Base-by-base conservation (phyloP, 2,888 invertebrate species). In the Dascillus cervinus region DNA sequence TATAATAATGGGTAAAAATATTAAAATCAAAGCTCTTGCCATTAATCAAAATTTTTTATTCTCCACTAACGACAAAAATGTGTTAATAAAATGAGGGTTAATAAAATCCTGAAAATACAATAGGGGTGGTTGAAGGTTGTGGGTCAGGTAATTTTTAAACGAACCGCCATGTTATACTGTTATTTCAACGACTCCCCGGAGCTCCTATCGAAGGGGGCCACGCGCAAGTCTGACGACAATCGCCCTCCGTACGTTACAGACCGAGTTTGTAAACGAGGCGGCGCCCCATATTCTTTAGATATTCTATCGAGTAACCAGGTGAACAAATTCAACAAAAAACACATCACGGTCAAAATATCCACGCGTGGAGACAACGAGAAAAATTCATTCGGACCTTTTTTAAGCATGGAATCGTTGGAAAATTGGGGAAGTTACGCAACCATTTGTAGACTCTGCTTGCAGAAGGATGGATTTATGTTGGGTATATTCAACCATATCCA, bases 391-490 rank as follows among this genome's bases (percentile, higher is more conserved):
- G 15, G 10, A 8, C n/a, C 6, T 11, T 23, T n/a, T n/a, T n/a
- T 8, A 4, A 22, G 20, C 31, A 53, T 55, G 53, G 53, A 52
- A n/a, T 31, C 29, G 20, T 22, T 24, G 21, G 59, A 59, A 24
- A 68, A 71, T 45, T 72, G 75, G 58, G 65, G 70, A 29, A 74
- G 72, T 66, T 75, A 75, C 56, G 71, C 75, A 60, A 67, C 71
- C 42, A 70, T 78, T 33, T 82, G 82, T 64, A 72, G 82, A 15
- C 62, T 82, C 42, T 82, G 82, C 57, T 65, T 81, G 50, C 70
- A 70, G 46, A 72, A 73, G 54, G 75, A 75, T 51, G 70, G 75
- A 31, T 70, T 76, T 44, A 71, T 74, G 60, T 65, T 73, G 42
- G 75, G 79, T 30, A 74, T 80, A 52, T 79, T 75, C 58, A 74